Evolutionary conservation across 1,140 invertebrate genomes (phyloP), one percentile per base, ranked within the genome.

Genomic region (Lasioglossum baleicum): DNA sequence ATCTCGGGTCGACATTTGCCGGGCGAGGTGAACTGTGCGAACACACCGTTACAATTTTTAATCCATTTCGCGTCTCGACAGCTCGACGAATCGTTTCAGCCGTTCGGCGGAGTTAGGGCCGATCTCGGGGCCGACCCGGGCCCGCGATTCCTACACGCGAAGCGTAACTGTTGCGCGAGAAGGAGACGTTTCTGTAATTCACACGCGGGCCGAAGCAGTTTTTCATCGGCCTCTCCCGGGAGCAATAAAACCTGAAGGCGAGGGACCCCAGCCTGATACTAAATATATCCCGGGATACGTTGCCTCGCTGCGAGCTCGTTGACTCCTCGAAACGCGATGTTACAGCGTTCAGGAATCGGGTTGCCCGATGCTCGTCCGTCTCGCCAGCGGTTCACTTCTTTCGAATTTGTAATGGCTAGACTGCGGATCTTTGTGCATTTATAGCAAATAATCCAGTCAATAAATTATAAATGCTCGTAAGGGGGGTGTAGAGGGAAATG

Each of bases 121-220:
- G 15, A 40, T 35, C 26, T 0, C 17, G 17, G 17, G 17, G 7
- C 35, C 15, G 15, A 40, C 13, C n/a, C 61, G 61, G 4, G 13
- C 26, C 31, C 31, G 26, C 64, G 56, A 8, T 7, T 58, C 20
- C 56, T 22, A 20, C 51, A 53, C 51, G 11, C 56, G n/a, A 26
- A 22, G 31, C 71, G 48, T 66, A 61, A 68, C 75, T 71, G 72
- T 75, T 70, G 66, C 53, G 20, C 65, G 69, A 53, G 73, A 77
- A 40, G 65, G 77, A 69, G 82, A 77, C 40, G 74, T 71, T 83
- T 71, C 78, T 83, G 81, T 81, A 83, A 83, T 83, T 80, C 81
- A 83, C 81, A 81, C 81, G 81, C 81, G 67, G 78, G 71, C 70
- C 77, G 44, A 70, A 56, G 48, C 71, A 80, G 81, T 83, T 83